Evolutionary conservation across 37 sponge, comb jelly and placozoan species (phyloP), one percentile per base, ranked within the genome.

Genomic region (Cladorhizidae sp.): DNA sequence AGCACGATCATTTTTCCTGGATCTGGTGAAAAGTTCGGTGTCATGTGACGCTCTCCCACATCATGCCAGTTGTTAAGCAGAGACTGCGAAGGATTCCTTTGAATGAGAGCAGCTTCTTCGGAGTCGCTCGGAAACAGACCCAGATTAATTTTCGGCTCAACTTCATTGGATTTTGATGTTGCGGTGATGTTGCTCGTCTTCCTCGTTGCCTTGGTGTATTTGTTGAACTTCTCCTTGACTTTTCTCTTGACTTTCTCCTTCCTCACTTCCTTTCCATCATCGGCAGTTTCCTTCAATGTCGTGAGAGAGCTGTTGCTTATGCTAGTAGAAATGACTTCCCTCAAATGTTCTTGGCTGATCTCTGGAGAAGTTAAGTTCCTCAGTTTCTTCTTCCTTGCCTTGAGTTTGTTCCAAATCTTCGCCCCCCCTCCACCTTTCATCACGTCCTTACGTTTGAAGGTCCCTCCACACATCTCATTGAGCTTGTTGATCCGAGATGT

Each of bases 321-420:
- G 2, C 32, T 32, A 33, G 11, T 35, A 45, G 9, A 45, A 37
- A 71, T 54, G 3, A 41, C 29, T 18, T 33, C 73, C 64, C 43
- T 49, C 40, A 74, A 49, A 0, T 41, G 40, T 38, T 83, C 28
- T 0, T 36, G 0, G 33, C 37, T 77, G 51, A 70, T 85, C 73
- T 85, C 86, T 3, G 86, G 86, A 54, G 72, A 82, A 21, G 75
- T 81, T 39, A 87, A 22, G 67, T 75, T 88, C 1, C 83, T 79
- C 64, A 75, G 69, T 75, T 79, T 83, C 86, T 79, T 80, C 59
- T 71, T 75, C 65, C 80, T 80, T 36, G 77, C 81, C 62, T 90
- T 90, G 43, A 90, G 70, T 57, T 80, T 90, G 85, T 85, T 90
- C 70, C 73, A 77, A 22, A 75, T 88, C 0, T 64, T 40, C 43